phyloP scores from a whole-genome alignment of 2,797 vertebrate genomes.

The Cyprinella venusta region DNA sequence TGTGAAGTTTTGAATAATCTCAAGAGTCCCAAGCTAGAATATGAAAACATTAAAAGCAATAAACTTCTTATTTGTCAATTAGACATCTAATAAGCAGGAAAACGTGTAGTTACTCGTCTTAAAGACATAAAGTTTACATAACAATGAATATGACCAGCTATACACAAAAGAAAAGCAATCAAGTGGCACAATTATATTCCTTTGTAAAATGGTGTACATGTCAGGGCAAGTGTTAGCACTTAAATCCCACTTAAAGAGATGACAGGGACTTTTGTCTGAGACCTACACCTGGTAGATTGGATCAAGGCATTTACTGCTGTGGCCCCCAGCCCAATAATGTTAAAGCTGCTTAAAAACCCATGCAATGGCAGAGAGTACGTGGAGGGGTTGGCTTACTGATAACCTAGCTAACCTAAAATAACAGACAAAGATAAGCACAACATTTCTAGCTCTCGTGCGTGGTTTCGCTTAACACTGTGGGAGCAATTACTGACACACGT shows the following conservation, averaged over 20 bases:
- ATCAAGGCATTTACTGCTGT: conserved; percentile 14
- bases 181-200: background rate
- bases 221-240: conserved; percentile 12
- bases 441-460: background rate
- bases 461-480: background rate
- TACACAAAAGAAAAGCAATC: conserved; percentile 5
- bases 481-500: background rate
- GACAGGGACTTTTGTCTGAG: conserved; percentile 5
- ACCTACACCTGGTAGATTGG: conserved; percentile 34
- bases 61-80: background rate
- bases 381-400: conserved; percentile 22
- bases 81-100: background rate
- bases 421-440: conserved; percentile 1
- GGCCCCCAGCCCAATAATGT: conserved; percentile 10
- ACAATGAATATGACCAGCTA: background rate
- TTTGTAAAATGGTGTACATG: conserved; percentile 21
- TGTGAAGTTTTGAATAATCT: no score
- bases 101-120: background rate
- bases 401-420: conserved; percentile 5
- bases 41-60: background rate
- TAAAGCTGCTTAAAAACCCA: background rate
- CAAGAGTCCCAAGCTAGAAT: background rate
- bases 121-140: background rate
- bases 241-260: conserved; percentile 21
- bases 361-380: conserved; percentile 5